Base-by-base conservation (phyloP, 2,888 invertebrate genomes). In the Sisyra nigra region DNA sequence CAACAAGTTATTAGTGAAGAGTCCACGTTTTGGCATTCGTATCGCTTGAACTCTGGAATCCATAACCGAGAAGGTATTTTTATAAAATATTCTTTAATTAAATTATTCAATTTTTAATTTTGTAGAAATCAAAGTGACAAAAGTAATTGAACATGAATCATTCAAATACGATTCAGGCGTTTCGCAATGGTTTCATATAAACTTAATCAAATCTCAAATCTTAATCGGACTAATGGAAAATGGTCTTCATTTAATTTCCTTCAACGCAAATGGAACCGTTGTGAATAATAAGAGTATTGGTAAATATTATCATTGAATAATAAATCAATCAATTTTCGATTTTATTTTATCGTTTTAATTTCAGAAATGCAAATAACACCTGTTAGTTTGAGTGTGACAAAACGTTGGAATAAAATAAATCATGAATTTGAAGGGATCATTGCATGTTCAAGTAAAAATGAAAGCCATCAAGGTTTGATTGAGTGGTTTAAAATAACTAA, bases 11-110 rank as follows among this genome's bases (percentile, higher is more conserved):
- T 48, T 11, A 40, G 48, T 40, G 29, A 40, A 6, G 48, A 50
- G 11, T 45, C 47, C 3, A 17, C 47, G 29, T 46, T 56, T 45
- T 59, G 61, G 61, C 51, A 60, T 47, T 54, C 57, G 3, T 61
- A 62, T 46, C 57, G 59, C 50, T 57, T 57, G 45, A 54, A 51
- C 32, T 54, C 55, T 3, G 59, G 55, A 5, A 50, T 54, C 44
- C 57, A 56, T 38, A 63, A 61, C 52, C 57, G 65, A 46, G 63
- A 66, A 57, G 66, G 67, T 46, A 14, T 39, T 18, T 24, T 19
- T n/a, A n/a, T n/a, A n/a, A n/a, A n/a, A n/a, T n/a, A n/a, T n/a
- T n/a, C n/a, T n/a, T n/a, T n/a, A n/a, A n/a, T n/a, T n/a, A n/a
- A n/a, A n/a, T n/a, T n/a, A n/a, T n/a, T n/a, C n/a, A n/a, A n/a